A percentile compares a stretch with the other conserved stretches of the same genome.
These are phyloP conservation scores for Girardinus metallicus DNA, from an alignment of 2,797 vertebrate genomes.

Conservation along the genomic window DNA sequence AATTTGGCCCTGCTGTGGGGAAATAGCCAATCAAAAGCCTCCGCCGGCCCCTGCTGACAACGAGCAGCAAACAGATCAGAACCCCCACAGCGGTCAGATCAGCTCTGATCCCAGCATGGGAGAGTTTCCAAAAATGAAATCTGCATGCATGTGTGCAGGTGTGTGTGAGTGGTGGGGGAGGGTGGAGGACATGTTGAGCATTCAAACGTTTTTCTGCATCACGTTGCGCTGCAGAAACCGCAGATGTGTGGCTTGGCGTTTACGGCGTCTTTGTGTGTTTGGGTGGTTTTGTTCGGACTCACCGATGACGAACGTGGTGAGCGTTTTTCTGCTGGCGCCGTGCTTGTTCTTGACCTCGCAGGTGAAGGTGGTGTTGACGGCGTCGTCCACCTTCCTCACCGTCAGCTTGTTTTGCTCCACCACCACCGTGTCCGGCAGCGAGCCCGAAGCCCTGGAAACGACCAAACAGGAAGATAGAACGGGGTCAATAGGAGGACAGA, in stretches of 20 bases:
- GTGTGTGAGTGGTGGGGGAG: not conserved
- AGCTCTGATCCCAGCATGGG: slow-evolving; percentile 75
- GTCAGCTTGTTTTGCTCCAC: slow-evolving; percentile 75
- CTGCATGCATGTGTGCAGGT: slow-evolving; percentile 41
- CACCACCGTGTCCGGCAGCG: slow-evolving; percentile 79
- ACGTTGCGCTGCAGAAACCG: not conserved
- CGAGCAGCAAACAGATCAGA: slow-evolving; percentile 36
- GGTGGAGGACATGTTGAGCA: not conserved
- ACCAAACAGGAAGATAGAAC: slow-evolving; percentile 52
- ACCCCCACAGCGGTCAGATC: slow-evolving; percentile 53
- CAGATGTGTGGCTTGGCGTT: not conserved
- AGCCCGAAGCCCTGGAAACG: slow-evolving; percentile 74
- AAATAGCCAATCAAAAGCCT: slow-evolving; percentile 36
- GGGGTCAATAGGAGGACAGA: not conserved
- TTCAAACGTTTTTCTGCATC: slow-evolving; percentile 4
- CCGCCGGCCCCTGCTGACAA: slow-evolving; percentile 18
- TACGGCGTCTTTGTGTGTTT: not conserved
- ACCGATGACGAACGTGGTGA: slow-evolving; percentile 85
- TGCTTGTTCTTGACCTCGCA: slow-evolving; percentile 87
- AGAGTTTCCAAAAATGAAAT: slow-evolving; percentile 11
- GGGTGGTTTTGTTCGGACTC: slow-evolving; percentile 53
- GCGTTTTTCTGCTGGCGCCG: slow-evolving; percentile 78
- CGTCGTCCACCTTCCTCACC: slow-evolving; percentile 83
- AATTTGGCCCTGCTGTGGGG: slow-evolving; percentile 59
- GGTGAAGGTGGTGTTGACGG: slow-evolving; percentile 88